Percentiles rank a stretch among this genome's conserved stretches.
phyloP scores from a whole-genome alignment of 2,113 vertebrate species.

The Ochotona princeps region DNA sequence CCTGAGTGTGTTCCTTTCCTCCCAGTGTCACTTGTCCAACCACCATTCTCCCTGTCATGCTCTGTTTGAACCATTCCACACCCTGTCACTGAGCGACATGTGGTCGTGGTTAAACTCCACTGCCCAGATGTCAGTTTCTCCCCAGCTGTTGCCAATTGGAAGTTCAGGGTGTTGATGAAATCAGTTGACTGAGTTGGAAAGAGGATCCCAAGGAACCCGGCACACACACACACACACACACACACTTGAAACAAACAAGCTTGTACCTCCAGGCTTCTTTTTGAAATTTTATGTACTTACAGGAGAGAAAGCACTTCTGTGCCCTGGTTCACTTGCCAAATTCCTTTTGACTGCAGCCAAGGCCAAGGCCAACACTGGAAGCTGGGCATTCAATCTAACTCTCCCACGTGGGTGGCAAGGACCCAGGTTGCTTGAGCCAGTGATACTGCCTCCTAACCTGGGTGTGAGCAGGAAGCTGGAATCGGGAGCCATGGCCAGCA shows the following conservation, averaged over 20 bases:
- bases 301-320: no score
- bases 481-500: no score
- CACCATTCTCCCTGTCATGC: not conserved
- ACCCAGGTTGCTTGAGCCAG: no score
- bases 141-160: slow-evolving; percentile 63
- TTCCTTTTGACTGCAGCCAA: no score
- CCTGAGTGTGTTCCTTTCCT: not conserved
- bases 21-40: not conserved
- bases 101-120: slow-evolving; percentile 31
- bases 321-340: no score
- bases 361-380: no score
- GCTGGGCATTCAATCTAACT: no score
- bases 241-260: not conserved
- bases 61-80: not conserved
- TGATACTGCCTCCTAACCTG: no score
- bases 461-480: no score
- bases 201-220: not conserved
- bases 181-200: slow-evolving; percentile 46
- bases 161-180: slow-evolving; percentile 49
- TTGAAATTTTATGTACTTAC: no score
- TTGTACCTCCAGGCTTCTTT: not conserved
- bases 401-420: no score
- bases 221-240: not conserved
- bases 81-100: slow-evolving; percentile 50
- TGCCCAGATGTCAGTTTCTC: slow-evolving; percentile 45